Base-by-base conservation (phyloP, 1,140 invertebrate genomes). In the Pteromalus puparum region DNA sequence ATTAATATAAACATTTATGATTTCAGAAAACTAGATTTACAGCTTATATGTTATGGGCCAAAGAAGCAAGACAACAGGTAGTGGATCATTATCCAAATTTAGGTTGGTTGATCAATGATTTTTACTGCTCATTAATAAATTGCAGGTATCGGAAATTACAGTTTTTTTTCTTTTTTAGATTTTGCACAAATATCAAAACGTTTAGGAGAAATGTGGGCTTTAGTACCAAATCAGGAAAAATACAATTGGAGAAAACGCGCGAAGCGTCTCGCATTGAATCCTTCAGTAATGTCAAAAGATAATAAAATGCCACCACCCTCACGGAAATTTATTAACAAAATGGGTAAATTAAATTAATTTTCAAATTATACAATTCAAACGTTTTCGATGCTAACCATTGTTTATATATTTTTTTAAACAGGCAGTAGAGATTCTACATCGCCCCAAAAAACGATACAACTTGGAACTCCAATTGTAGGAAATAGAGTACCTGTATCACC, bases 1-100 rank as follows among this genome's bases (percentile, higher is more conserved):
- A 79, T 79, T 21, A n/a, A 73, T 79, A 77, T 81, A n/a, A 83
- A 85, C 74, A 70, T 81, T 77, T 74, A 80, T 81, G 84, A 34
- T 90, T 93, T 88, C 89, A 96, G 96, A 96, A 96, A 93, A 95
- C 96, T 9, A 93, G 96, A 85, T 96, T 97, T 83, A 98, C 97
- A 3, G 97, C 97, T 1, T 98, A 98, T 91, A 97, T 97, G 95
- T 93, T 98, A 87, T 98, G 97, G 97, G 96, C 97, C 7, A 96
- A 97, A 88, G 96, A 97, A 89, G 95, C 97, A 48, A 94, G 97
- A 73, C 95, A 96, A 87, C 95, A 96, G 86, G 94, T 97, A 85
- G 91, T 96, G 48, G 93, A 95, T 84, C 94, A 95, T 88, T 94
- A 96, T 93, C 97, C 97, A 21, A 95, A 96, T 86, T 95, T 97